phyloP scores from a whole-genome alignment of 2,797 vertebrate genomes.

The Cryptoprocta ferox region DNA sequence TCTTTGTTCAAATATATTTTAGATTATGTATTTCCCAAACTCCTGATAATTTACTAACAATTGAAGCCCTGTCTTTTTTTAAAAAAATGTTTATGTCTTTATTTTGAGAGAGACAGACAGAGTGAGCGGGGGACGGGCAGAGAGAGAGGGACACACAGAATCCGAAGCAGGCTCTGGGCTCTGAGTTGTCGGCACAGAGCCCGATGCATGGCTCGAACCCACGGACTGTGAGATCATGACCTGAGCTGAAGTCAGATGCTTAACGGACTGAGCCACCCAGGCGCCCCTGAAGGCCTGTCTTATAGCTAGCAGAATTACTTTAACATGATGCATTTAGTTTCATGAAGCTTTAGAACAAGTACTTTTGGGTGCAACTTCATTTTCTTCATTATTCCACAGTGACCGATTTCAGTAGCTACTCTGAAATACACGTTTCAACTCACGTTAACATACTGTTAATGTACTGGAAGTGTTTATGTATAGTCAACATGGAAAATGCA shows the following conservation, averaged over 20 bases:
- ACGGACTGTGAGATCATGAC: too few species aligned
- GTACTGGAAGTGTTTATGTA: slow-evolving; percentile 51
- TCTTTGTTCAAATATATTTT: slow-evolving; percentile 37
- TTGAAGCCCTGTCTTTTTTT: neutral
- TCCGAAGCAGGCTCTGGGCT: too few species aligned
- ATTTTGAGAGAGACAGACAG: too few species aligned
- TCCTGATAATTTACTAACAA: neutral
- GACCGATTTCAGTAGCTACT: slow-evolving; percentile 24
- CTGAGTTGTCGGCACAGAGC: too few species aligned
- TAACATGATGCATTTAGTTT: neutral
- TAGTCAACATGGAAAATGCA: slow-evolving; percentile 55
- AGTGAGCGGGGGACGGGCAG: too few species aligned
- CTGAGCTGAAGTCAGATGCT: too few species aligned
- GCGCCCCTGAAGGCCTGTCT: neutral
- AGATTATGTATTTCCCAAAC: neutral
- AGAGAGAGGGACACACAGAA: too few species aligned
- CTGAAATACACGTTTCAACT: slow-evolving; percentile 9
- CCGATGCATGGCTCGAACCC: too few species aligned
- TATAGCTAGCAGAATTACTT: neutral
- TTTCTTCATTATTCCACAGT: slow-evolving; percentile 27
- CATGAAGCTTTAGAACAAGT: neutral
- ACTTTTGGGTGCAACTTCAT: neutral
- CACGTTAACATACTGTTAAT: slow-evolving; percentile 50
- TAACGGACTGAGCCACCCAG: too few species aligned
- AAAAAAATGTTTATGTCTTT: too few species aligned